Conservation (phyloP, 2,113 vertebrate species). For the Bombycilla garrulus region DNA sequence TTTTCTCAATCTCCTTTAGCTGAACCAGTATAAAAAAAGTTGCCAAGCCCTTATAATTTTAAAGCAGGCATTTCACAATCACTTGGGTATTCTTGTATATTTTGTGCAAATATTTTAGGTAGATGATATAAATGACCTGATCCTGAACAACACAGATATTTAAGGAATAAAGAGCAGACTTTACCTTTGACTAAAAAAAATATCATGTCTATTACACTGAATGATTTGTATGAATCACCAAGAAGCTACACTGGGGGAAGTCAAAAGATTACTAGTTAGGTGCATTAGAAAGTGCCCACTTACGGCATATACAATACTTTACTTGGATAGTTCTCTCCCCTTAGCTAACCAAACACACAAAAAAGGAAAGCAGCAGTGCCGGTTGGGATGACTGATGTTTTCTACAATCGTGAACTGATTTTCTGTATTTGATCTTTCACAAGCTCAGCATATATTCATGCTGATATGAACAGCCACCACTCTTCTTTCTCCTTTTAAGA, state of each 20-base stretch:
- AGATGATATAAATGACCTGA: neutral
- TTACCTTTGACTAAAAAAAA: neutral
- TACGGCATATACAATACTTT: neutral
- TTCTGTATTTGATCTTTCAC: neutral
- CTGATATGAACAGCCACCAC: neutral
- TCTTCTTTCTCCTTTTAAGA: neutral
- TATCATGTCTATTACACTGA: neutral
- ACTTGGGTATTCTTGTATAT: neutral
- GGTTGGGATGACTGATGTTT: neutral
- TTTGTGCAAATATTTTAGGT: neutral
- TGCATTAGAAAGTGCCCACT: neutral
- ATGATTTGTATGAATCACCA: neutral
- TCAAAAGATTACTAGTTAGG: neutral
- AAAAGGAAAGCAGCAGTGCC: neutral
- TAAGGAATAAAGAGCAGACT: neutral
- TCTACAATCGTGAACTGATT: neutral
- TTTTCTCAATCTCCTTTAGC: neutral
- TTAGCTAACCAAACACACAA: neutral
- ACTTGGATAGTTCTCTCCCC: neutral
- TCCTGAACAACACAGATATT: neutral
- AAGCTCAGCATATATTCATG: neutral
- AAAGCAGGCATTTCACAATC: neutral
- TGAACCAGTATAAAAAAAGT: neutral
- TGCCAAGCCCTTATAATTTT: neutral
- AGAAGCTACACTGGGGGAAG: neutral